Conservation (phyloP, 2,113 vertebrate species). For the Chloropsis cyanopogon region DNA sequence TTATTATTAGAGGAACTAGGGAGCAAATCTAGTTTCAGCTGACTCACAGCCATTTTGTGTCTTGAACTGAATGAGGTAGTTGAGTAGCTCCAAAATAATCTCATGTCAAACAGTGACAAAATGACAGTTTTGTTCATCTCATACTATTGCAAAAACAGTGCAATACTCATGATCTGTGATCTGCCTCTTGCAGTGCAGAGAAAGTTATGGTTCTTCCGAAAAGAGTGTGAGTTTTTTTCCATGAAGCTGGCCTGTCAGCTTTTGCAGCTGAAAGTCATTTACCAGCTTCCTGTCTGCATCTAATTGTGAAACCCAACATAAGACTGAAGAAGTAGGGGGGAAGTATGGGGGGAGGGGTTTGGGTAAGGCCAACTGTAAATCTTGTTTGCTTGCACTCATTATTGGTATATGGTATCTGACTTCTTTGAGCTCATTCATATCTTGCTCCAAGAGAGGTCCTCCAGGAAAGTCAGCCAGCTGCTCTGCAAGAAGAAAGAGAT, state of each 20-base stretch:
- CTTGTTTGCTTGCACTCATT: neutral
- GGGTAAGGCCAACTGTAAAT: neutral
- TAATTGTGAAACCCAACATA: neutral
- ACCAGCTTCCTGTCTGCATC: neutral
- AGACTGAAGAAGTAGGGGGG: neutral
- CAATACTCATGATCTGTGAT: neutral
- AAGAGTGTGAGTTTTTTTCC: neutral
- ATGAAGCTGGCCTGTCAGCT: neutral
- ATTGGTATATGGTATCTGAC: neutral
- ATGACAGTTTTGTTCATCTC: neutral
- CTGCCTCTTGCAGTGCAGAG: neutral
- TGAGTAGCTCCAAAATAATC: neutral
- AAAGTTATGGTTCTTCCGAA: neutral
- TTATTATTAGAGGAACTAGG: neutral
- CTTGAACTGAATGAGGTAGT: neutral
- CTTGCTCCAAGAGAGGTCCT: neutral
- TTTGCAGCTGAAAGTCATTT: neutral
- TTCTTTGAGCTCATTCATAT: neutral
- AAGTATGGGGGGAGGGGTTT: neutral
- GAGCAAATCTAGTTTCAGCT: neutral
- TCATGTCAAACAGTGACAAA: neutral
- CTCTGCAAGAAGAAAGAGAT: neutral
- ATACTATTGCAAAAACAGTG: neutral
- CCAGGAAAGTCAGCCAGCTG: neutral
- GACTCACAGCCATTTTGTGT: neutral